Conservation (phyloP, 2,888 invertebrate genomes). For the Smittia aterrima region DNA sequence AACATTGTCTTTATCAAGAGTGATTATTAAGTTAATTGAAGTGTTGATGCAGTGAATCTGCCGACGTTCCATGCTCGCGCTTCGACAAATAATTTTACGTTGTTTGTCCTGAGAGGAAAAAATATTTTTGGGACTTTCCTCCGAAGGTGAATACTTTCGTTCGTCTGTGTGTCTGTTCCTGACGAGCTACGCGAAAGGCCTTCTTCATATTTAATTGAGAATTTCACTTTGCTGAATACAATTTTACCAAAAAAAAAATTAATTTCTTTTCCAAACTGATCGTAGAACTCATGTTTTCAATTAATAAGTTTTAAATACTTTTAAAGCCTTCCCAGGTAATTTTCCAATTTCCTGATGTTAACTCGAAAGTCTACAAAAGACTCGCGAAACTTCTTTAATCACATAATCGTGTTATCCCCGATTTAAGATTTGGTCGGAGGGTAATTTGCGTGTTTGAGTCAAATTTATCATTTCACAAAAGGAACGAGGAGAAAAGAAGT, state of each 20-base stretch:
- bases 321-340: not conserved
- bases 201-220: no score
- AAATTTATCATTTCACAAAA: constrained; percentile 28
- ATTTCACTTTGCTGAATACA: no score
- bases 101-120: no score
- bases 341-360: constrained; percentile 1
- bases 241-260: no score
- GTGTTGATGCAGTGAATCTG: not conserved
- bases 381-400: not conserved
- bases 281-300: constrained; percentile 7
- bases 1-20: constrained; percentile 5
- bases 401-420: constrained; percentile 15
- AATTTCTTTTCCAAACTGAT: no score
- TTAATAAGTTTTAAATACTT: not conserved
- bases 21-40: not conserved
- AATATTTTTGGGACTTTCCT: no score
- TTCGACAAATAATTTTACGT: no score
- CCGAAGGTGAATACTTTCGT: no score
- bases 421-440: not conserved
- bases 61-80: no score
- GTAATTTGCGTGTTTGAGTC: constrained; percentile 27
- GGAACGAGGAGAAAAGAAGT: not conserved
- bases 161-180: no score
- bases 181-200: no score
- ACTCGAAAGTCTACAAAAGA: not conserved